A percentile compares a stretch with the other conserved stretches of the same genome.
Conservation (phyloP, 2,888 invertebrate genomes). For the Trissoscelio sp. region DNA sequence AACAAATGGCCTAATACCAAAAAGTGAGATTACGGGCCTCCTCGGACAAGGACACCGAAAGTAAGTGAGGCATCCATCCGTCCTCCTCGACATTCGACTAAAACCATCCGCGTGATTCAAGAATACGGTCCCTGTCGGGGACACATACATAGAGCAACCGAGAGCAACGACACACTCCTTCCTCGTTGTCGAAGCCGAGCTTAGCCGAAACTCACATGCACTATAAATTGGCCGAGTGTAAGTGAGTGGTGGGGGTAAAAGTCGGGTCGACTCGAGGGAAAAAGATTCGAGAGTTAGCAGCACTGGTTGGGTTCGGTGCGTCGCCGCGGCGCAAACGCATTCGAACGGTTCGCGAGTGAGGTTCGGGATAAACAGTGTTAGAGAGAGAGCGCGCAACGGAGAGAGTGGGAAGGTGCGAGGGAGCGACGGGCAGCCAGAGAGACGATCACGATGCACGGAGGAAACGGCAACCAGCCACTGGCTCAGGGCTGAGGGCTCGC, state of each 20-base stretch:
- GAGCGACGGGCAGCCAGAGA: conserved; percentile 72
- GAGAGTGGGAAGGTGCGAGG: conserved; percentile 71
- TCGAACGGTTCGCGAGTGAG: conserved; percentile 79
- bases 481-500: conserved; percentile 82
- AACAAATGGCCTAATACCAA: background rate
- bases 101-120: conserved; percentile 46
- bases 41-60: conserved; percentile 6
- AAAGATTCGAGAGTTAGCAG: conserved; percentile 59
- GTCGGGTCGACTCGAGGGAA: conserved; percentile 44
- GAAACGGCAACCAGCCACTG: conserved; percentile 81
- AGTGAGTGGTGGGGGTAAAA: conserved; percentile 24
- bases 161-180: background rate
- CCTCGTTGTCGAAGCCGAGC: conserved; percentile 43
- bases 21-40: background rate
- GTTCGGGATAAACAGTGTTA: conserved; percentile 80
- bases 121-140: conserved; percentile 45
- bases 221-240: background rate
- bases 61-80: conserved; percentile 5
- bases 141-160: conserved; percentile 24
- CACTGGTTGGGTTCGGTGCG: conserved; percentile 66
- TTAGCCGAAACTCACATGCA: conserved; percentile 12
- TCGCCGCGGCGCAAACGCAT: conserved; percentile 81
- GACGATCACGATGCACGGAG: conserved; percentile 81
- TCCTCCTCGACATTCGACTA: conserved; percentile 27
- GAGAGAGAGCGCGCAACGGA: conserved; percentile 73